Conservation (phyloP, 2,888 invertebrate species). For the Opisthograptis luteolata region DNA sequence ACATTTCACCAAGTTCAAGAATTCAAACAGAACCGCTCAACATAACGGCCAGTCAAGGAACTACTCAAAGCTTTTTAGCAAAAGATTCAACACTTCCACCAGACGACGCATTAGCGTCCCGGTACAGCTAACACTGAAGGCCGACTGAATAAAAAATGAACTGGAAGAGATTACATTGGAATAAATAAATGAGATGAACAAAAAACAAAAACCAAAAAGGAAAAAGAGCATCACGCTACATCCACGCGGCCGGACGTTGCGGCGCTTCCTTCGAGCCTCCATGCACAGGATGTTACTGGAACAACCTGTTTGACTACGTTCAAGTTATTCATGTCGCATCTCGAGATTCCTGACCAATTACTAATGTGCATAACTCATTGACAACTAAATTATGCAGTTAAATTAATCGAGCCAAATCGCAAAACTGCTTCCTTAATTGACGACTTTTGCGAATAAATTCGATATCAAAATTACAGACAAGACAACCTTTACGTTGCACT, state of each 20-base stretch:
- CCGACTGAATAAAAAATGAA: slow-evolving; percentile 84
- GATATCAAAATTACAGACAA: slow-evolving; percentile 14
- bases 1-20: slow-evolving; percentile 22
- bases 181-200: slow-evolving; percentile 85
- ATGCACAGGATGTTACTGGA: slow-evolving; percentile 69
- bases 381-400: slow-evolving; percentile 26
- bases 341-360: slow-evolving; percentile 38
- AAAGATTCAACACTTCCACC: slow-evolving; percentile 52
- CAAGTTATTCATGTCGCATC: slow-evolving; percentile 28
- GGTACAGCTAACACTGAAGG: slow-evolving; percentile 83
- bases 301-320: slow-evolving; percentile 49
- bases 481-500: slow-evolving; percentile 28
- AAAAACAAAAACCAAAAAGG: slow-evolving; percentile 80
- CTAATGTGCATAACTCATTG: slow-evolving; percentile 35
- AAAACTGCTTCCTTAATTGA: background rate
- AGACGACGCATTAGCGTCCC: slow-evolving; percentile 73
- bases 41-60: background rate
- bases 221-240: slow-evolving; percentile 81
- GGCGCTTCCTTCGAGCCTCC: slow-evolving; percentile 81
- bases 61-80: slow-evolving; percentile 41
- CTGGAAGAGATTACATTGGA: slow-evolving; percentile 85
- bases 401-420: slow-evolving; percentile 1
- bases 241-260: slow-evolving; percentile 84
- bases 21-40: slow-evolving; percentile 1
- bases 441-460: background rate